Evolutionary conservation across 2,113 vertebrate genomes (phyloP).

Genomic region (Malurus cyaneus): DNA sequence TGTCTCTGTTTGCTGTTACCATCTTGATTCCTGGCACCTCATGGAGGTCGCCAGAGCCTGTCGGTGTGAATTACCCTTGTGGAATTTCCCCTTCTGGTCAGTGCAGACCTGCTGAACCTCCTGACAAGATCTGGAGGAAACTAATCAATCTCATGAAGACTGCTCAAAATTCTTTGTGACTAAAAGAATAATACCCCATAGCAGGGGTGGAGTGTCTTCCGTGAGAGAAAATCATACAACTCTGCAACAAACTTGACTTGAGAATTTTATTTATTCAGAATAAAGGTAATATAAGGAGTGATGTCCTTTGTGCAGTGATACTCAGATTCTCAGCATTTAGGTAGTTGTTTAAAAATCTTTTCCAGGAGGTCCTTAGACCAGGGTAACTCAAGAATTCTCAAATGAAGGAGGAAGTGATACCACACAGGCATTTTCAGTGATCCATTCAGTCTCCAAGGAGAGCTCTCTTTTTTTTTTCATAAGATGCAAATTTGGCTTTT

Average conservation of each 20-base stretch:
- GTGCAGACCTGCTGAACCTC: background rate
- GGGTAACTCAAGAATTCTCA: background rate
- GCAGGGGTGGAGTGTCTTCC: background rate
- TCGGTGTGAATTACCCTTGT: background rate
- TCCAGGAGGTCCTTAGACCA: background rate
- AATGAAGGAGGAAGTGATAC: background rate
- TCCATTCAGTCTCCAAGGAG: background rate
- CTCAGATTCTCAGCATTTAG: background rate
- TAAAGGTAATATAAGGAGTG: background rate
- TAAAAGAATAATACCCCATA: background rate
- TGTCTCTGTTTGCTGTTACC: background rate
- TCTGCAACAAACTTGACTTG: background rate
- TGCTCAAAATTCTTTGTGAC: background rate
- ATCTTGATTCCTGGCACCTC: background rate
- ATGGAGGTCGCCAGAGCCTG: background rate
- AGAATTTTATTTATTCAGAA: background rate
- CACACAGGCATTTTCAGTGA: background rate
- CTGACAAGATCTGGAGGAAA: background rate
- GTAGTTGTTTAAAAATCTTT: background rate
- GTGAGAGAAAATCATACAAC: background rate
- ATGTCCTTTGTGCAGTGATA: background rate
- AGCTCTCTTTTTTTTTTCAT: background rate
- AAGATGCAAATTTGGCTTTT: background rate
- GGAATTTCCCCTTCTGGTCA: background rate
- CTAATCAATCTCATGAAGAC: background rate